Evolutionary conservation across 2,888 invertebrate species (phyloP).

Genomic region (Rhimphoctona megacephalus): DNA sequence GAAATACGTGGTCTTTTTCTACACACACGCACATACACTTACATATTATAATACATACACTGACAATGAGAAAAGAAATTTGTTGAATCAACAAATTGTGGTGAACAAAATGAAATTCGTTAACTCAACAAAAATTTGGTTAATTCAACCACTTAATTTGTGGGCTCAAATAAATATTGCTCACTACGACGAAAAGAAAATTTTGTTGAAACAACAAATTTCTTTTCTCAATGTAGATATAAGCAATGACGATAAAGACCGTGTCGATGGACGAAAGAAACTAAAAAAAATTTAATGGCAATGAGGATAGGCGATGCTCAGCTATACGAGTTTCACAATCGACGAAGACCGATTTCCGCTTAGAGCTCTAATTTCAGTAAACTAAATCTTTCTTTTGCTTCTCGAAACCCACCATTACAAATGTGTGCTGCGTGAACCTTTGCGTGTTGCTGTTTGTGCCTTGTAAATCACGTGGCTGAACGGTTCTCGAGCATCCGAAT

Average conservation of each 20-base stretch:
- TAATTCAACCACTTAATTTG: too few relatives aligned
- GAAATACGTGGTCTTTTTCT: too few relatives aligned
- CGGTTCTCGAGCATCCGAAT: neutral
- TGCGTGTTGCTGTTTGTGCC: neutral
- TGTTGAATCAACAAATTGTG: too few relatives aligned
- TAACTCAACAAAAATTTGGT: too few relatives aligned
- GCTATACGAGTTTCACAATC: constrained; percentile 50
- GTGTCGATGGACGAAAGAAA: neutral
- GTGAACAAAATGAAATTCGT: too few relatives aligned
- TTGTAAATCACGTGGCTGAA: constrained; percentile 16
- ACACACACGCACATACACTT: too few relatives aligned
- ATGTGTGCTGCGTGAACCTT: neutral
- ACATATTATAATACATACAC: too few relatives aligned
- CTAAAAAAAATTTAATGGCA: constrained; percentile 8
- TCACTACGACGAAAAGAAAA: too few relatives aligned
- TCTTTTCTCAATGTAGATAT: too few relatives aligned
- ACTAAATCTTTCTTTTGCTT: constrained; percentile 23
- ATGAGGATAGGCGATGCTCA: constrained; percentile 6
- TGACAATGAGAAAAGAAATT: too few relatives aligned
- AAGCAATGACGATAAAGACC: neutral
- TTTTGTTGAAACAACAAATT: too few relatives aligned
- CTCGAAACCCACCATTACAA: constrained; percentile 35
- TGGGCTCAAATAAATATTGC: too few relatives aligned
- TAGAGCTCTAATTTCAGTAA: constrained; percentile 50
- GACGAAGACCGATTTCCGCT: constrained; percentile 40